Evolutionary conservation across 2,113 vertebrate species (phyloP).

Genomic region (Oreochromis aureus): DNA sequence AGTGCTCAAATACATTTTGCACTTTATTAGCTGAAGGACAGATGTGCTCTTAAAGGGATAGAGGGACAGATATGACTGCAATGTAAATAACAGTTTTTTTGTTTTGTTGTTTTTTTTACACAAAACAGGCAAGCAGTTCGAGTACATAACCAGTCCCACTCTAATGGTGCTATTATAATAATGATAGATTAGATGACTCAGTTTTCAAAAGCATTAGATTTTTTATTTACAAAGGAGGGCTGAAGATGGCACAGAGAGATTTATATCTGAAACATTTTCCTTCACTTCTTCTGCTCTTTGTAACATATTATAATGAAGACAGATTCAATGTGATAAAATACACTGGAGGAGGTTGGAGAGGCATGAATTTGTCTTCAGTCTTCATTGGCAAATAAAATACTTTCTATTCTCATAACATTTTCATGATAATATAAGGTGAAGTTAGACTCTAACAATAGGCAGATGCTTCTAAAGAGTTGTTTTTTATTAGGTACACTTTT

Average conservation of each 20-base stretch:
- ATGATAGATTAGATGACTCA: not conserved
- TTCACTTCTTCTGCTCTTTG: not conserved
- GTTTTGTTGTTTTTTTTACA: not conserved
- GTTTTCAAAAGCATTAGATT: not conserved
- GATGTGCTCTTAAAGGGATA: not conserved
- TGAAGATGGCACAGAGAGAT: not conserved
- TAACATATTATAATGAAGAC: not conserved
- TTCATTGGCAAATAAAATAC: not conserved
- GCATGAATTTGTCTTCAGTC: not conserved
- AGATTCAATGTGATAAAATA: not conserved
- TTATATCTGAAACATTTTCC: not conserved
- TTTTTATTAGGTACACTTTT: not conserved
- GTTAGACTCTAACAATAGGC: not conserved
- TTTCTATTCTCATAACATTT: not conserved
- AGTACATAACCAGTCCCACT: not conserved
- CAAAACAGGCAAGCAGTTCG: not conserved
- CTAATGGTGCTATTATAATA: not conserved
- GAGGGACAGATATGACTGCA: not conserved
- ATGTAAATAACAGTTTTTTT: not conserved
- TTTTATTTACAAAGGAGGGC: not conserved
- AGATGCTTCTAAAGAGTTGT: not conserved
- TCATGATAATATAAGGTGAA: not conserved
- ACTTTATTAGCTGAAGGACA: not conserved
- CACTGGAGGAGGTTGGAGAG: not conserved
- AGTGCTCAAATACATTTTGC: not conserved